Percentiles rank a stretch among this genome's conserved stretches.
Evolutionary conservation across 2,888 invertebrate species (phyloP).

Genomic region (Drosophila helvetica): DNA sequence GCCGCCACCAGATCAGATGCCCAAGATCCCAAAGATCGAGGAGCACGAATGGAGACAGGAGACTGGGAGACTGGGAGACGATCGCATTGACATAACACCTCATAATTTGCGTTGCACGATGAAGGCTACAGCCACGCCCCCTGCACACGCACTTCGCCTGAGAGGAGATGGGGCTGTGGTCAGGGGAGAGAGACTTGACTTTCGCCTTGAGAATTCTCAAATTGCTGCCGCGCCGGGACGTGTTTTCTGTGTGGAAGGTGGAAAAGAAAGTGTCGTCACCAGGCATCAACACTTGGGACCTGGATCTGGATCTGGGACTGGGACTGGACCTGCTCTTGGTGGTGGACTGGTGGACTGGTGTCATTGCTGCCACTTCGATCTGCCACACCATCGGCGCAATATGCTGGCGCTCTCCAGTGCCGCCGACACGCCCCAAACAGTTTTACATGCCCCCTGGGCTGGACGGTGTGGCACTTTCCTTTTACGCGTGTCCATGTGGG

Average conservation of each 20-base stretch:
- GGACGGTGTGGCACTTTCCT: conserved; percentile 68
- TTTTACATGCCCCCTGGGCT: conserved; percentile 65
- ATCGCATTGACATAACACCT: conserved; percentile 76
- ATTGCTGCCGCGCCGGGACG: conserved; percentile 47
- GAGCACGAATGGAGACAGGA: conserved; percentile 15
- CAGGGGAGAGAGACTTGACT: conserved; percentile 52
- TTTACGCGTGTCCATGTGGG: conserved; percentile 73
- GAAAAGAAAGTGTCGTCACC: conserved; percentile 76
- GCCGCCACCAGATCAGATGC: conserved; percentile 1
- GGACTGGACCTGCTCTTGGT: background rate
- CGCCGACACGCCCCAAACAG: conserved; percentile 64
- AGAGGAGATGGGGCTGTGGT: conserved; percentile 41
- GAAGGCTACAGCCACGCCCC: conserved; percentile 66
- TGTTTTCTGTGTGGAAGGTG: conserved; percentile 10
- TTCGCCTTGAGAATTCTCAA: conserved; percentile 79
- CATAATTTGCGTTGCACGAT: conserved; percentile 74
- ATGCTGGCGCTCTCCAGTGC: conserved; percentile 49
- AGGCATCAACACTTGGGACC: conserved; percentile 56
- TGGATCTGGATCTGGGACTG: background rate
- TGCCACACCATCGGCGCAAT: conserved; percentile 21
- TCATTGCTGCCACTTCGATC: conserved; percentile 56
- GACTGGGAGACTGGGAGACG: conserved; percentile 9
- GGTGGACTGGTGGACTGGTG: conserved; percentile 23
- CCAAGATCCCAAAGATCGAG: conserved; percentile 19
- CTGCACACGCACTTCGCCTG: conserved; percentile 11